Percentiles rank a stretch among this genome's conserved stretches.
Evolutionary conservation across 2,113 vertebrate genomes (phyloP).

Genomic region (Cryptomyrus ogoouensis): DNA sequence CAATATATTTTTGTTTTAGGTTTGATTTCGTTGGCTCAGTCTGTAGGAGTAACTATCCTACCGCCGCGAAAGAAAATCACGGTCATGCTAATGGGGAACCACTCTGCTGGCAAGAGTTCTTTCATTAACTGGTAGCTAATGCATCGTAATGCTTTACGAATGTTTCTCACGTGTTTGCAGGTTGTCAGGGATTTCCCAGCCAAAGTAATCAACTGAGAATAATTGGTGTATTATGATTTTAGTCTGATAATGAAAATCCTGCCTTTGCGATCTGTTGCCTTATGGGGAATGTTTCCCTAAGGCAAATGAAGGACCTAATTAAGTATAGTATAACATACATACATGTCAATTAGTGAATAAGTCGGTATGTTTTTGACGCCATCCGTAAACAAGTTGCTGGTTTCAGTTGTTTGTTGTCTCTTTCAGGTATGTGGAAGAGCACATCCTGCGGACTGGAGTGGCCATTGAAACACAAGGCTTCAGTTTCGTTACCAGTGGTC

Average conservation of each 20-base stretch:
- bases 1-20: slow-evolving; percentile 41
- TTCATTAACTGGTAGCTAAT: slow-evolving; percentile 71
- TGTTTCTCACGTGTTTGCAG: background rate
- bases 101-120: slow-evolving; percentile 77
- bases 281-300: background rate
- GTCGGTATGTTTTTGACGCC: background rate
- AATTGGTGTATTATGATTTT: background rate
- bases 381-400: background rate
- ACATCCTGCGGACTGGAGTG: slow-evolving; percentile 74
- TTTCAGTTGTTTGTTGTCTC: background rate
- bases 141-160: background rate
- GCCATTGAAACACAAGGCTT: slow-evolving; percentile 78
- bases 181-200: background rate
- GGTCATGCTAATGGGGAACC: slow-evolving; percentile 75
- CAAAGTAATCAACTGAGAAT: background rate
- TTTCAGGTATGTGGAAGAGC: slow-evolving; percentile 74
- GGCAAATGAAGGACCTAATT: background rate
- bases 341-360: background rate
- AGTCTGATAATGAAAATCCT: background rate
- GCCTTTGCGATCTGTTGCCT: background rate
- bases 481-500: slow-evolving; percentile 71
- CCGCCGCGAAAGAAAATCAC: slow-evolving; percentile 73
- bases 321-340: background rate
- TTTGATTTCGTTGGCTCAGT: slow-evolving; percentile 59
- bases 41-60: slow-evolving; percentile 63